These are phyloP conservation scores for Tachycineta bicolor DNA, from an alignment of 2,113 vertebrate species.

Conservation along the genomic window DNA sequence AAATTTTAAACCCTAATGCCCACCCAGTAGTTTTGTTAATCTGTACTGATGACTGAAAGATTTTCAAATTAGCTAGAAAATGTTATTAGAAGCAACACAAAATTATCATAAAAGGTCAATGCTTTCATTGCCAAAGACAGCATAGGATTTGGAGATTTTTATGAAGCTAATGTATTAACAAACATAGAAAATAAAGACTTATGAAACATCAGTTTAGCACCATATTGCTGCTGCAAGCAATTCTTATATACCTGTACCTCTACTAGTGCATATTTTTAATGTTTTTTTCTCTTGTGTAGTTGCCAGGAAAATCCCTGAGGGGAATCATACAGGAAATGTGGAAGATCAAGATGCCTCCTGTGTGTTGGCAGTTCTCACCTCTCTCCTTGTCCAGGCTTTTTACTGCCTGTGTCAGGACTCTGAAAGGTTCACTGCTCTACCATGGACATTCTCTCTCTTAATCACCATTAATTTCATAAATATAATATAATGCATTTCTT, in stretches of 20 bases:
- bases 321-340: neutral
- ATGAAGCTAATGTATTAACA: neutral
- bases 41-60: neutral
- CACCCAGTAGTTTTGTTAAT: neutral
- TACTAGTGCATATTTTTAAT: neutral
- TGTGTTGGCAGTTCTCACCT: neutral
- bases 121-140: neutral
- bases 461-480: neutral
- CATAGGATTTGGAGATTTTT: neutral
- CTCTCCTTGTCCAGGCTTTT: neutral
- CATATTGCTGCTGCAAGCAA: neutral
- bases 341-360: neutral
- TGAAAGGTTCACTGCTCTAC: neutral
- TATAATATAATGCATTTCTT: neutral
- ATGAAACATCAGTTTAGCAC: neutral
- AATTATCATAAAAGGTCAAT: neutral
- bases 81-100: neutral
- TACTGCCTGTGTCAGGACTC: neutral
- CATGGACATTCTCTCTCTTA: neutral
- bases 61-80: conserved; percentile 21
- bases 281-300: neutral
- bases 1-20: neutral
- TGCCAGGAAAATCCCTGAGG: neutral
- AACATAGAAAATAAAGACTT: neutral
- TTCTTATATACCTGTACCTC: neutral